Evolutionary conservation across 35 echinoderm and acorn worm species (phyloP).

Genomic region (Diadema setosum): DNA sequence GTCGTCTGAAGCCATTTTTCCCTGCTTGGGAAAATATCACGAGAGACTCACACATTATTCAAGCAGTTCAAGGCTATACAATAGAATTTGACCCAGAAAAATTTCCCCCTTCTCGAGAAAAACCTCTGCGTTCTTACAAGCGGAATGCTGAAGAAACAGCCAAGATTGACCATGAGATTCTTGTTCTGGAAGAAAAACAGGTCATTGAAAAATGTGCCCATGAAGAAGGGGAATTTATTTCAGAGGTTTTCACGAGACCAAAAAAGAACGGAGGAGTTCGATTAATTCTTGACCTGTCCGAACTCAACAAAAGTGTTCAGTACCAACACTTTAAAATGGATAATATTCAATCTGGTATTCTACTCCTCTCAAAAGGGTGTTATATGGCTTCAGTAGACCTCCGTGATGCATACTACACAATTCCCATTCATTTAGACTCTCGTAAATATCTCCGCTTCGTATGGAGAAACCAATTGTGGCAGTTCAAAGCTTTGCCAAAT

Average conservation of each 20-base stretch:
- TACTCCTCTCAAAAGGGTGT: not conserved
- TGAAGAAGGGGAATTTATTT: conserved; percentile 46
- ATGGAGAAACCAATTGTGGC: too few species aligned
- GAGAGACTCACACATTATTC: too few species aligned
- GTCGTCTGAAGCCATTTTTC: too few species aligned
- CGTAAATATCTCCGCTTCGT: too few species aligned
- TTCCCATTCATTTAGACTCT: too few species aligned
- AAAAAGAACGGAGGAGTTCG: conserved; percentile 59
- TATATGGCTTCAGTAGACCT: conserved; percentile 37
- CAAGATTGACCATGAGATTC: conserved; percentile 12
- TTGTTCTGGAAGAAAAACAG: not conserved
- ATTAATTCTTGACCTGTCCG: conserved; percentile 53
- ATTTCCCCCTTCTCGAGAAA: not conserved
- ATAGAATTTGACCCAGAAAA: not conserved
- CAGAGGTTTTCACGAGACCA: conserved; percentile 36
- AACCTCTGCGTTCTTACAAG: not conserved
- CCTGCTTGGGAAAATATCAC: too few species aligned
- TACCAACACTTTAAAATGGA: conserved; percentile 67
- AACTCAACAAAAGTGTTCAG: conserved; percentile 15
- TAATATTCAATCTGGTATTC: not conserved
- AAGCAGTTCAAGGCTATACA: too few species aligned
- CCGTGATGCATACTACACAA: conserved; percentile 37
- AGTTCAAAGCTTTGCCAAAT: too few species aligned
- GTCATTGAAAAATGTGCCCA: conserved; percentile 15
- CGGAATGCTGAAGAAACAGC: not conserved